Conservation (phyloP, 1,140 invertebrate genomes). For the Bombyx mori region ASM3026992v2 NC_085107.1:10289501-10290000, state of each 20-base stretch:
- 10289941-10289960: conserved; percentile 33
- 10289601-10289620: conserved; percentile 8
- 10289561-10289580: conserved; percentile 35
- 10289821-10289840: conserved; percentile 56
- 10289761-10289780: neutral
- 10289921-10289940: neutral
- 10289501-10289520: conserved; percentile 38
- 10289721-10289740: neutral
- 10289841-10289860: conserved; percentile 44
- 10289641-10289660: conserved; percentile 24
- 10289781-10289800: conserved; percentile 45
- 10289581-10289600: conserved; percentile 14
- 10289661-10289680: conserved; percentile 35
- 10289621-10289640: conserved; percentile 15
- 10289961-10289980: conserved; percentile 41
- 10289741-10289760: neutral
- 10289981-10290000: conserved; percentile 47
- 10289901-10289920: neutral
- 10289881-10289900: conserved; percentile 2
- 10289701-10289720: conserved; percentile 1
- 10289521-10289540: conserved; percentile 34
- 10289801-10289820: conserved; percentile 56
- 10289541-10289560: conserved; percentile 41
- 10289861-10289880: conserved; percentile 43
- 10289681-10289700: conserved; percentile 32